These are phyloP conservation scores for Falco punctatus DNA, from an alignment of 2,113 vertebrate genomes.

Conservation along the genomic window DNA sequence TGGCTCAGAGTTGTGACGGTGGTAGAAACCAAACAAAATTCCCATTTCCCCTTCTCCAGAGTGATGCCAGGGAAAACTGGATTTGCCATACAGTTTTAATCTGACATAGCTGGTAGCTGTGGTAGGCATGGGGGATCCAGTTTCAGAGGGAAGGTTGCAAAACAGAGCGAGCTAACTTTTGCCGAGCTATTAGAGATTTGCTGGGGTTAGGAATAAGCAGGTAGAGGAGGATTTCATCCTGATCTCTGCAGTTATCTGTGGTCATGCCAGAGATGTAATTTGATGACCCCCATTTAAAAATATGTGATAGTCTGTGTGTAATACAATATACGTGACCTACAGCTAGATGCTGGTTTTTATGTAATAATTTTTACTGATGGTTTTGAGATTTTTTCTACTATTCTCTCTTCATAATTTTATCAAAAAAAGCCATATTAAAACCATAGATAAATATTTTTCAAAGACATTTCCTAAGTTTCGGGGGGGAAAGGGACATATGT, in stretches of 20 bases:
- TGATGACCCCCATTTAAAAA: background rate
- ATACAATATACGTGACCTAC: background rate
- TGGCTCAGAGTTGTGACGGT: background rate
- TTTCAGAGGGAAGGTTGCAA: background rate
- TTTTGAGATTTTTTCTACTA: background rate
- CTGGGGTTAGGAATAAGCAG: background rate
- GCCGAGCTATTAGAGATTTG: background rate
- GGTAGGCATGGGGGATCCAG: background rate
- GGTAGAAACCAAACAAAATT: background rate
- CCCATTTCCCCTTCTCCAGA: background rate
- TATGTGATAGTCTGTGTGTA: fast-evolving
- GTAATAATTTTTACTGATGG: background rate
- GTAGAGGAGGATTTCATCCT: background rate
- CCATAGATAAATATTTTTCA: background rate
- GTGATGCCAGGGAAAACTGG: background rate
- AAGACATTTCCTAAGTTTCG: background rate
- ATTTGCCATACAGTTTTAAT: background rate
- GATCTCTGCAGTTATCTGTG: background rate
- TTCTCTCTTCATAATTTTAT: background rate
- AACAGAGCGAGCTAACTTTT: background rate
- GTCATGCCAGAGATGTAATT: background rate
- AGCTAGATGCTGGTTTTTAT: background rate
- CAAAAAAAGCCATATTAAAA: background rate
- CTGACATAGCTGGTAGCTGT: background rate
- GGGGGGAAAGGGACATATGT: background rate